Evolutionary conservation across 2,113 vertebrate genomes (phyloP).

Genomic region (Gopherus flavomarginatus): DNA sequence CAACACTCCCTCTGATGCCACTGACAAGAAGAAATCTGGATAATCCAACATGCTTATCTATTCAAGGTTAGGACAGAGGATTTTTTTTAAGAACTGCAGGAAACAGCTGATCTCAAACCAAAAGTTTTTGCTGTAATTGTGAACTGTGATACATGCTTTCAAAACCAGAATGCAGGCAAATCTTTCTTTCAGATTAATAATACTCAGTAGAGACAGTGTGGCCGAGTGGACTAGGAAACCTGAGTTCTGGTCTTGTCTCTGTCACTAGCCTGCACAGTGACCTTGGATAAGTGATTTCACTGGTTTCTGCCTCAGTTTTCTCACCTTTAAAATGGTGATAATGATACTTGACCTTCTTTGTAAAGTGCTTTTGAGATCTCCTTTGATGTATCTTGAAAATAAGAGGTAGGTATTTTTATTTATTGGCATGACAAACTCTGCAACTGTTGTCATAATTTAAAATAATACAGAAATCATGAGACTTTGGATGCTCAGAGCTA

Average conservation of each 20-base stretch:
- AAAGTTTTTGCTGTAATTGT: background rate
- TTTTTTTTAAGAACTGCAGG: background rate
- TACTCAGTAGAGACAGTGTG: background rate
- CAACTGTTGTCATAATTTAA: background rate
- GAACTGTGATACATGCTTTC: background rate
- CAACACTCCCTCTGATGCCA: background rate
- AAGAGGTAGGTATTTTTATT: background rate
- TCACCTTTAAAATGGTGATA: background rate
- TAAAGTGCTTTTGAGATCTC: background rate
- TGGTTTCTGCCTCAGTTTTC: background rate
- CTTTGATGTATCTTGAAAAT: background rate
- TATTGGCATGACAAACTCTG: background rate
- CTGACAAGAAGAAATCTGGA: background rate
- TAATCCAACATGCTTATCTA: background rate
- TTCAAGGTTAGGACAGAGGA: background rate
- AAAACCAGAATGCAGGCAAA: background rate
- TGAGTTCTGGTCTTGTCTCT: background rate
- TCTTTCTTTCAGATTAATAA: background rate
- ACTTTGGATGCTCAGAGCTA: background rate
- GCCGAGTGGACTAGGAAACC: background rate
- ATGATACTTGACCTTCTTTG: background rate
- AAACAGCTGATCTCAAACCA: background rate
- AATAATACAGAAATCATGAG: background rate
- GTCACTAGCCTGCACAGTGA: background rate
- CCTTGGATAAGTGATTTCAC: background rate